Evolutionary conservation across 2,888 invertebrate genomes (phyloP).

Genomic region (Rhorus exstirpatorius): DNA sequence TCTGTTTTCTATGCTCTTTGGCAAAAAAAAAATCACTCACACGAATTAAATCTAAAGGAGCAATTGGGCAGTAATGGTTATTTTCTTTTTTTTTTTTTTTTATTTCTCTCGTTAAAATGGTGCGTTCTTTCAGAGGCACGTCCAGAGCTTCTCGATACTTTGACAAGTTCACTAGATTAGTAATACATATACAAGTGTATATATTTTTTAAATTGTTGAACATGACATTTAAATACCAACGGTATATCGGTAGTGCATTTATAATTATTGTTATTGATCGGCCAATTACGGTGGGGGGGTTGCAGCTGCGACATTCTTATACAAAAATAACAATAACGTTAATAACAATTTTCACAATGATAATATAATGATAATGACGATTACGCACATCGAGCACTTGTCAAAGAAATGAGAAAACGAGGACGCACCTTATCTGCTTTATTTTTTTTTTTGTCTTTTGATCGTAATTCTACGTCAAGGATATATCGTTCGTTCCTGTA

Average conservation of each 20-base stretch:
- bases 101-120: slow-evolving; percentile 37
- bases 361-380: slow-evolving; percentile 20
- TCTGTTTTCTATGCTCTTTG: slow-evolving; percentile 54
- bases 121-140: slow-evolving; percentile 51
- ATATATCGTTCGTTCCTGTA: slow-evolving; percentile 63
- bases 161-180: slow-evolving; percentile 50
- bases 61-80: slow-evolving; percentile 72
- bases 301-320: slow-evolving; percentile 58
- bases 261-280: slow-evolving; percentile 43
- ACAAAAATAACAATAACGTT: slow-evolving; percentile 27
- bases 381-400: slow-evolving; percentile 55
- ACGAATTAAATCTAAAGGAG: slow-evolving; percentile 69
- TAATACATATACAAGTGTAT: neutral
- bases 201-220: slow-evolving; percentile 33
- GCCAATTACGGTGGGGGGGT: slow-evolving; percentile 61
- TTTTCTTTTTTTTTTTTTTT: slow-evolving; percentile 49
- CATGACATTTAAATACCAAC: slow-evolving; percentile 59
- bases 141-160: slow-evolving; percentile 60
- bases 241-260: slow-evolving; percentile 50
- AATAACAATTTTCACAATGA: slow-evolving; percentile 21
- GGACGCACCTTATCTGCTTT: slow-evolving; percentile 54
- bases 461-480: slow-evolving; percentile 55
- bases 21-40: slow-evolving; percentile 29
- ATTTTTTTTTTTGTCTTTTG: slow-evolving; percentile 5
- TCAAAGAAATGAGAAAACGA: slow-evolving; percentile 54